Percentiles rank a stretch among this genome's conserved stretches.
These are phyloP conservation scores for Silurus asotus DNA, from an alignment of 2,113 vertebrate genomes.

Conservation along the genomic window DNA sequence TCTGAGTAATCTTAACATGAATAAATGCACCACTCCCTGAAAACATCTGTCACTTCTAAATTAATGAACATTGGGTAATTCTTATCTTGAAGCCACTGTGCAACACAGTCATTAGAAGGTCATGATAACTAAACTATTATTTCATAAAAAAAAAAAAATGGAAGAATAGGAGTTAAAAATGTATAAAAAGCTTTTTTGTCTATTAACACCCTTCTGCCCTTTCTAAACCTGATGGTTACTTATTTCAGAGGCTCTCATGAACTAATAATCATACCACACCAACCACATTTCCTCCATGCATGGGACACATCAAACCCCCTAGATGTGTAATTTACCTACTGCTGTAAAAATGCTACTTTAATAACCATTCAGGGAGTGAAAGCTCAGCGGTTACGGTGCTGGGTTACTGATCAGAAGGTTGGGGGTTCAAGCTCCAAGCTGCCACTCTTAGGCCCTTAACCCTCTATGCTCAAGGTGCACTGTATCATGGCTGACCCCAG, in stretches of 20 bases:
- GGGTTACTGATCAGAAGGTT: too few relatives aligned
- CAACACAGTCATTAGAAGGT: neutral
- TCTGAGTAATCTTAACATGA: neutral
- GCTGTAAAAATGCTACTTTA: neutral
- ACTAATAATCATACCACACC: neutral
- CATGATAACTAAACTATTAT: neutral
- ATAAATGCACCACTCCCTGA: neutral
- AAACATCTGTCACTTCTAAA: too few relatives aligned
- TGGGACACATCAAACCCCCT: neutral
- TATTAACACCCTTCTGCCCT: neutral
- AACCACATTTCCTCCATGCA: neutral
- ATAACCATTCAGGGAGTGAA: too few relatives aligned
- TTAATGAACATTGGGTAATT: neutral
- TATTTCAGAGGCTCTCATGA: neutral
- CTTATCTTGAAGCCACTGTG: neutral
- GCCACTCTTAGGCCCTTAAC: too few relatives aligned
- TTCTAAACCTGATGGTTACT: neutral
- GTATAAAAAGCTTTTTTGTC: neutral
- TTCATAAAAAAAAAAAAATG: neutral
- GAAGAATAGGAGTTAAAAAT: neutral
- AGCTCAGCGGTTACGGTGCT: too few relatives aligned
- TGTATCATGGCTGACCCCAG: too few relatives aligned
- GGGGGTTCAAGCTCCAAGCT: too few relatives aligned
- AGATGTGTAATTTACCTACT: neutral
- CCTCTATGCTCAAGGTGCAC: too few relatives aligned